A percentile compares a stretch with the other conserved stretches of the same genome.
These are phyloP conservation scores for Bergia puertoricense DNA, from an alignment of 92 coral and sea anemone genomes.

Conservation along the genomic window DNA sequence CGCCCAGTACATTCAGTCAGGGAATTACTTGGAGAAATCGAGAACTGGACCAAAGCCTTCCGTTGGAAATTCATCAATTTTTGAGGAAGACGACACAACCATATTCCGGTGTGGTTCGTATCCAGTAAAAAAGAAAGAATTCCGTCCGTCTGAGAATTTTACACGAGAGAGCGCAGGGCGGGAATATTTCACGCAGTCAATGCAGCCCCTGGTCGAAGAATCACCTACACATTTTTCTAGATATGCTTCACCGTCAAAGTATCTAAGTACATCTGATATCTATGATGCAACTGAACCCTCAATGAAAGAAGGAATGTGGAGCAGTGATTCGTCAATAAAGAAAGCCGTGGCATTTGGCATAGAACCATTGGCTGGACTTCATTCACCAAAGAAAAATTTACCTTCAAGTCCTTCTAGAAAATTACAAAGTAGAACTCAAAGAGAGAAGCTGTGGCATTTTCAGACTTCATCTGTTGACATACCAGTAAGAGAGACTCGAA, in stretches of 20 bases:
- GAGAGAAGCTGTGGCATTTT: not conserved
- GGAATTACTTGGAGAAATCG: constrained; percentile 26
- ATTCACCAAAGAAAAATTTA: constrained; percentile 25
- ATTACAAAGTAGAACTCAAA: not conserved
- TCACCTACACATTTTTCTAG: not conserved
- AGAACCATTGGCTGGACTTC: constrained; percentile 43
- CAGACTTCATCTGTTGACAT: constrained; percentile 1
- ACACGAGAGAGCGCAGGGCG: not conserved
- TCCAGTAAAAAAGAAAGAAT: not conserved
- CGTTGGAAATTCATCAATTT: constrained; percentile 2
- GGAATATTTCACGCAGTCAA: not conserved
- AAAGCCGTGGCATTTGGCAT: not conserved
- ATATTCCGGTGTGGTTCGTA: constrained; percentile 11
- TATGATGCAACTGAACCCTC: not conserved
- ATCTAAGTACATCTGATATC: constrained; percentile 14
- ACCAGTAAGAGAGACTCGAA: constrained; percentile 17
- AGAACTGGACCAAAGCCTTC: not conserved
- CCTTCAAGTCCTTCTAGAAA: constrained; percentile 32
- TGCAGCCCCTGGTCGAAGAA: not conserved
- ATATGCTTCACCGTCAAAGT: not conserved
- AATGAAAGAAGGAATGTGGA: constrained; percentile 33
- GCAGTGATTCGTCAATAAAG: constrained; percentile 31
- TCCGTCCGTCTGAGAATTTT: not conserved
- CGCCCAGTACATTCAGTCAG: constrained; percentile 38
- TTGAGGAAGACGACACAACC: constrained; percentile 31